Evolutionary conservation across 1,140 invertebrate species (phyloP).

Genomic region (Brevipalpus yothersi): DNA sequence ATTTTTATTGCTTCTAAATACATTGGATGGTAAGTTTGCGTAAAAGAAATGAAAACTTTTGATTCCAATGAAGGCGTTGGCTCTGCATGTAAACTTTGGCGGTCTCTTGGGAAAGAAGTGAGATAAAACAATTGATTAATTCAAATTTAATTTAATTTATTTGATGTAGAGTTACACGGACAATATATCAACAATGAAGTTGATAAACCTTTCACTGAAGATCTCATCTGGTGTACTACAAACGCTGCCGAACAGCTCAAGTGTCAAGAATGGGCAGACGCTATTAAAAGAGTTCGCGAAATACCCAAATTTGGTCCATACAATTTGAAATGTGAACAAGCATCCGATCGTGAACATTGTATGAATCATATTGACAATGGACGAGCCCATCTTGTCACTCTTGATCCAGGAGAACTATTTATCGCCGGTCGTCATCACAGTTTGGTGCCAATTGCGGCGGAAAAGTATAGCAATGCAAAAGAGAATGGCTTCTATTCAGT

Average conservation of each 20-base stretch:
- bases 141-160: too few species aligned
- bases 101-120: too few species aligned
- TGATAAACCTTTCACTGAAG: neutral
- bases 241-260: constrained; percentile 42
- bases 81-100: too few species aligned
- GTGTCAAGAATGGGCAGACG: constrained; percentile 39
- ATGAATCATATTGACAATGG: constrained; percentile 28
- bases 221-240: constrained; percentile 45
- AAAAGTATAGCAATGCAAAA: constrained; percentile 19
- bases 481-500: constrained; percentile 37
- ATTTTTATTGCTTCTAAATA: too few species aligned
- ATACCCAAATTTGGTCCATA: constrained; percentile 3
- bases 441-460: constrained; percentile 51
- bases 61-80: too few species aligned
- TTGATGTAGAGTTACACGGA: too few species aligned
- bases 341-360: constrained; percentile 19
- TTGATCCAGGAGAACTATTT: constrained; percentile 82
- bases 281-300: constrained; percentile 21
- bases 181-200: too few species aligned
- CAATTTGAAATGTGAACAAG: constrained; percentile 13
- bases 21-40: too few species aligned
- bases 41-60: too few species aligned
- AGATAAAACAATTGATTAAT: too few species aligned
- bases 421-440: constrained; percentile 73
- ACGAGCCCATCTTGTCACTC: constrained; percentile 51